Conservation (phyloP, 2,888 invertebrate species). For the Cephus spinipes region DNA sequence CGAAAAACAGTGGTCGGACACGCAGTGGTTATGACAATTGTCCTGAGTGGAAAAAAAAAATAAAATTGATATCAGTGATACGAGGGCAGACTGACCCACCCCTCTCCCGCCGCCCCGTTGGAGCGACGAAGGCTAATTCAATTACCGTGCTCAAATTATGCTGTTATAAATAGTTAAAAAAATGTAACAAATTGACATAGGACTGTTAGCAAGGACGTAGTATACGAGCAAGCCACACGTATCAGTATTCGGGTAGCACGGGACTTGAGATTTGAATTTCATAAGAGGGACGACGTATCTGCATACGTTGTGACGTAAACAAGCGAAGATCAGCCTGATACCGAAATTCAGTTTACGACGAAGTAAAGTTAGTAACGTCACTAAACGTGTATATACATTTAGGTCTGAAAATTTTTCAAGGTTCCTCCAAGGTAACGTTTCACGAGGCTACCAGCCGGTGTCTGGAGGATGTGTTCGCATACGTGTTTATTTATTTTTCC, state of each 20-base stretch:
- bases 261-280: background rate
- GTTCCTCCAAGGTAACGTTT: background rate
- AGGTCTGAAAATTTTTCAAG: background rate
- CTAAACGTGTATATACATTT: background rate
- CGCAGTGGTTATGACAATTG: background rate
- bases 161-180: constrained; percentile 14
- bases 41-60: background rate
- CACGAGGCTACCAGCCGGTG: background rate
- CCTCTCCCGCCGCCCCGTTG: background rate
- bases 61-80: background rate
- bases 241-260: background rate
- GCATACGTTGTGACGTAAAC: background rate
- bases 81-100: background rate
- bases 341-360: background rate
- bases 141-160: constrained; percentile 38
- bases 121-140: constrained; percentile 35
- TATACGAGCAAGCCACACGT: background rate
- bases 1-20: background rate
- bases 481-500: background rate
- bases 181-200: constrained; percentile 7
- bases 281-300: background rate
- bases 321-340: background rate
- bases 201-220: background rate
- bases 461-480: background rate
- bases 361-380: background rate